phyloP scores from a whole-genome alignment of 1,140 invertebrate genomes.

The Gerris buenoi region DNA sequence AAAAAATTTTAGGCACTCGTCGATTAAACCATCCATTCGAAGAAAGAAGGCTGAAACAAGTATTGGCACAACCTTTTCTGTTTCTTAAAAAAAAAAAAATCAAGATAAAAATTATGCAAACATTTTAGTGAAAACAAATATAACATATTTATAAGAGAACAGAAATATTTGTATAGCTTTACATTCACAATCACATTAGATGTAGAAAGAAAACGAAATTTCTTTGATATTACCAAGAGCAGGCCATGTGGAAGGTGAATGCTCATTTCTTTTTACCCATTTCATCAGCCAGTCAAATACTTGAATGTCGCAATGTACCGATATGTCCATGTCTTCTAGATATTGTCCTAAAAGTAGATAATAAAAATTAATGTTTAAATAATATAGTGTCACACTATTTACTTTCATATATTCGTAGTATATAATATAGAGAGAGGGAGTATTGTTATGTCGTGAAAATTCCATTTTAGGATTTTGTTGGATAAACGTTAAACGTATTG shows the following conservation, averaged over 20 bases:
- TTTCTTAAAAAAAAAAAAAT: conserved; percentile 38
- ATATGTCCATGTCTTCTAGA: conserved; percentile 89
- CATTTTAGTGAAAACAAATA: conserved; percentile 3
- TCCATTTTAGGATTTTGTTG: too few species aligned
- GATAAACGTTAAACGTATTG: too few species aligned
- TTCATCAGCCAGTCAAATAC: conserved; percentile 94
- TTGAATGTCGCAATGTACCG: conserved; percentile 83
- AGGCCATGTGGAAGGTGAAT: conserved; percentile 4
- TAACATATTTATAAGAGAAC: neutral
- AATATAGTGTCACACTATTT: neutral
- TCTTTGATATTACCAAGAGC: conserved; percentile 9
- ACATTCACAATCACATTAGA: too few species aligned
- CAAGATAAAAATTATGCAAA: conserved; percentile 11
- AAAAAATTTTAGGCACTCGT: conserved; percentile 65
- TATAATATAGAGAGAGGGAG: neutral
- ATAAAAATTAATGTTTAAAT: neutral
- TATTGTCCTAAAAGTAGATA: conserved; percentile 43
- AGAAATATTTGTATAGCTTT: too few species aligned
- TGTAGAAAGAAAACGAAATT: too few species aligned
- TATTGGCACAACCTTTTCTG: conserved; percentile 75
- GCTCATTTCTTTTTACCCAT: conserved; percentile 52
- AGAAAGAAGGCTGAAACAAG: conserved; percentile 85
- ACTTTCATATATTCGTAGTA: too few species aligned
- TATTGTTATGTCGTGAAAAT: too few species aligned
- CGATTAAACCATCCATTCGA: conserved; percentile 76